Conservation (phyloP, 2,888 invertebrate species). For the Allophyes oxyacanthae region DNA sequence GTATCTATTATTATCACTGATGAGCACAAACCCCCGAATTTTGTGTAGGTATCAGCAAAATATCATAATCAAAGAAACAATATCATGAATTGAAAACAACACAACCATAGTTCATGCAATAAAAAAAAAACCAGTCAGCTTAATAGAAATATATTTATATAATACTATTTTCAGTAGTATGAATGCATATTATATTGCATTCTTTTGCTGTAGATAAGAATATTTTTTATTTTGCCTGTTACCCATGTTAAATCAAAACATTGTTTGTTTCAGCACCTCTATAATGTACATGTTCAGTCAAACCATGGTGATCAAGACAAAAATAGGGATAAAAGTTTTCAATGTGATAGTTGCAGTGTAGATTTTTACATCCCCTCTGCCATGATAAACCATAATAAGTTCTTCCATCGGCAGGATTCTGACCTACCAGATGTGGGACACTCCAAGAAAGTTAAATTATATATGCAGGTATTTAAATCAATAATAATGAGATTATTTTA, state of each 20-base stretch:
- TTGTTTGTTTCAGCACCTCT: conserved; percentile 80
- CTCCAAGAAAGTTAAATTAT: conserved; percentile 79
- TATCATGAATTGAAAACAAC: no score
- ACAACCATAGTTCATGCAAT: no score
- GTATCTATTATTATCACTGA: conserved; percentile 8
- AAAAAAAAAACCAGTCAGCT: no score
- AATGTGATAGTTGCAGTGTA: conserved; percentile 89
- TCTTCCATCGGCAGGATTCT: conserved; percentile 82
- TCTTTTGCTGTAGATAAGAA: no score
- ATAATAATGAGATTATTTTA: no score
- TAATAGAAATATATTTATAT: no score
- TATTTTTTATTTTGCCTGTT: neutral
- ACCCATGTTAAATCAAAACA: no score
- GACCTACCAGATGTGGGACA: conserved; percentile 78
- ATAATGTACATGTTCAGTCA: conserved; percentile 88
- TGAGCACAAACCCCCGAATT: neutral
- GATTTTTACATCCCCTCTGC: conserved; percentile 88
- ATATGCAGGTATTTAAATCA: conserved; percentile 69
- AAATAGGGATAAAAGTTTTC: conserved; percentile 66
- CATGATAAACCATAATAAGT: conserved; percentile 89
- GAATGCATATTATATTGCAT: no score
- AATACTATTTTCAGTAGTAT: no score
- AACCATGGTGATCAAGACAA: conserved; percentile 75
- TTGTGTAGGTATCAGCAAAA: neutral
- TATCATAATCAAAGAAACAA: neutral